phyloP scores from a whole-genome alignment of 1,140 invertebrate species.

The Drosophila malerkotliana region DNA sequence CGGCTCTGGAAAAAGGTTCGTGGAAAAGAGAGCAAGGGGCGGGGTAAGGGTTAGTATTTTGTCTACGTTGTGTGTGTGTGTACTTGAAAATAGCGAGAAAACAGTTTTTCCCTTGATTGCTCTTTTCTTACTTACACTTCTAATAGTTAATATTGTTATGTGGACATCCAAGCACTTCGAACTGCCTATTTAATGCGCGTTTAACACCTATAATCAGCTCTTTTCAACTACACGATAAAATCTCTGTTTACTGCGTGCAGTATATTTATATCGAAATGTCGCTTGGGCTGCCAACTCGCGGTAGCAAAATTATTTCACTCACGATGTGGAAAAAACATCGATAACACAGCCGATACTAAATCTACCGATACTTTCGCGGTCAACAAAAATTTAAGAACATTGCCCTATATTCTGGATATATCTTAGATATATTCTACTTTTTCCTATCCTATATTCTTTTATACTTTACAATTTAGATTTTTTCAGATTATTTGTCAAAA shows the following conservation, averaged over 20 bases:
- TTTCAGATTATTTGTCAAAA: no score
- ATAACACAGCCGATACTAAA: no score
- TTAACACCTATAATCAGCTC: background rate
- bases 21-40: constrained; percentile 34
- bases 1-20: constrained; percentile 56
- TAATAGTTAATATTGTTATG: background rate
- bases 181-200: constrained; percentile 12
- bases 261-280: background rate
- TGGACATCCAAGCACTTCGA: constrained; percentile 20
- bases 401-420: no score
- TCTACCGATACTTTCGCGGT: no score
- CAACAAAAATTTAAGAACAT: no score
- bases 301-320: no score
- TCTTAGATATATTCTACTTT: no score
- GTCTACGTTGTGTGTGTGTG: constrained; percentile 63
- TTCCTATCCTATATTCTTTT: no score
- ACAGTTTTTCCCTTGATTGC: constrained; percentile 7
- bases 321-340: no score
- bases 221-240: constrained; percentile 48
- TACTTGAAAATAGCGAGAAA: constrained; percentile 17
- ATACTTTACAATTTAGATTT: no score
- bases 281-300: background rate
- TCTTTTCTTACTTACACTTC: constrained; percentile 8
- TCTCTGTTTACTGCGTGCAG: constrained; percentile 67
- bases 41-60: constrained; percentile 68